Evolutionary conservation across 30 jellyfish, hydroid and myxozoan genomes (phyloP).

Genomic region (Catostylus mosaicus): DNA sequence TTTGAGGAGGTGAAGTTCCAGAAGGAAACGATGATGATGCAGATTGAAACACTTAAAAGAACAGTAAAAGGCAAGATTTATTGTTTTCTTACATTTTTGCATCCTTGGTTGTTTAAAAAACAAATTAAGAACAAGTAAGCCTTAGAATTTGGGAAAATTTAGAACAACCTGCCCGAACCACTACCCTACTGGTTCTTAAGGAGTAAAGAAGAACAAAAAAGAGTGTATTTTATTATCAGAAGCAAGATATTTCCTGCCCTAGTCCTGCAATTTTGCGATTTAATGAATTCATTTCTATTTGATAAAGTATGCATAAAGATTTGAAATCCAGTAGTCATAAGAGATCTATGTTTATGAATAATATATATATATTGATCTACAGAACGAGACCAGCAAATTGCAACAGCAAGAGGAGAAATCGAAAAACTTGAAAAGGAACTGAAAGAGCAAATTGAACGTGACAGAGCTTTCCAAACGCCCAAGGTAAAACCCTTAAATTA

Average conservation of each 20-base stretch:
- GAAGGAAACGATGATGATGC: slow-evolving; percentile 33
- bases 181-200: too few species aligned
- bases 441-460: slow-evolving; percentile 11
- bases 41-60: slow-evolving; percentile 33
- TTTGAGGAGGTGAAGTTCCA: slow-evolving; percentile 20
- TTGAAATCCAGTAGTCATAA: background rate
- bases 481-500: background rate
- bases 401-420: slow-evolving; percentile 3
- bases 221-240: too few species aligned
- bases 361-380: background rate
- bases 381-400: slow-evolving; percentile 40
- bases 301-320: too few species aligned
- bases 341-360: background rate
- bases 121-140: too few species aligned
- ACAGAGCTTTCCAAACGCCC: slow-evolving; percentile 12
- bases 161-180: too few species aligned
- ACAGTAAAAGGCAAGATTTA: slow-evolving; percentile 34
- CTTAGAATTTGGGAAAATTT: too few species aligned
- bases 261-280: too few species aligned
- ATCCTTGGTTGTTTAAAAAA: too few species aligned
- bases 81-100: too few species aligned
- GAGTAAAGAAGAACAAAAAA: too few species aligned
- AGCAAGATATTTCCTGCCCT: too few species aligned
- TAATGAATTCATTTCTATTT: too few species aligned
- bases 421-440: slow-evolving; percentile 21